These are phyloP conservation scores for Capitella teleta DNA, from an alignment of 1,140 invertebrate genomes.

Conservation along the genomic window DNA sequence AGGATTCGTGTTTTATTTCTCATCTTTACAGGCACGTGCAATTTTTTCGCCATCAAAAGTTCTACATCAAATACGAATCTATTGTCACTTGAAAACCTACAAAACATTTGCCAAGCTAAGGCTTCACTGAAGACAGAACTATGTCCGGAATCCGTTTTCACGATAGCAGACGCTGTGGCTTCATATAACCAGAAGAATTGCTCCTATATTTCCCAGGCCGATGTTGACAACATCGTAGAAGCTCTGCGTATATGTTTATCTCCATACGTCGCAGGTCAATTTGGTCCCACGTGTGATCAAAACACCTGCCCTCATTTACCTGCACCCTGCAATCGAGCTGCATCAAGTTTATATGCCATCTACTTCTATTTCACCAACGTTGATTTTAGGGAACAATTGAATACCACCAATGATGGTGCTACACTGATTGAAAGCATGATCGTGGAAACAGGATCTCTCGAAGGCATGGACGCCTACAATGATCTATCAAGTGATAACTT, in stretches of 20 bases:
- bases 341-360: conserved; percentile 56
- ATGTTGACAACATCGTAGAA: conserved; percentile 55
- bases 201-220: conserved; percentile 54
- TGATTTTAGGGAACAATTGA: conserved; percentile 51
- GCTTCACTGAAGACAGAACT: too few relatives aligned
- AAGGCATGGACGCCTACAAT: background rate
- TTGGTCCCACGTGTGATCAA: background rate
- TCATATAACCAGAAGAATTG: too few relatives aligned
- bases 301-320: conserved; percentile 61
- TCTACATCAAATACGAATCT: too few relatives aligned
- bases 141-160: too few relatives aligned
- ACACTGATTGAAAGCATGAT: background rate
- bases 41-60: too few relatives aligned
- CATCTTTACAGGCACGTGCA: too few relatives aligned
- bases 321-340: conserved; percentile 48
- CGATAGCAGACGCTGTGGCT: too few relatives aligned
- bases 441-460: background rate
- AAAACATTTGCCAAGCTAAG: too few relatives aligned
- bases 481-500: background rate
- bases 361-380: conserved; percentile 71
- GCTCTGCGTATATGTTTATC: conserved; percentile 58
- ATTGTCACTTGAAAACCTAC: too few relatives aligned
- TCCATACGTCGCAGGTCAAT: background rate
- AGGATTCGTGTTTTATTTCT: too few relatives aligned
- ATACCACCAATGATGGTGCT: background rate